Percentiles rank a stretch among this genome's conserved stretches.
These are phyloP conservation scores for Amia ocellicauda DNA, from an alignment of 2,113 vertebrate species.

Conservation along the genomic window DNA sequence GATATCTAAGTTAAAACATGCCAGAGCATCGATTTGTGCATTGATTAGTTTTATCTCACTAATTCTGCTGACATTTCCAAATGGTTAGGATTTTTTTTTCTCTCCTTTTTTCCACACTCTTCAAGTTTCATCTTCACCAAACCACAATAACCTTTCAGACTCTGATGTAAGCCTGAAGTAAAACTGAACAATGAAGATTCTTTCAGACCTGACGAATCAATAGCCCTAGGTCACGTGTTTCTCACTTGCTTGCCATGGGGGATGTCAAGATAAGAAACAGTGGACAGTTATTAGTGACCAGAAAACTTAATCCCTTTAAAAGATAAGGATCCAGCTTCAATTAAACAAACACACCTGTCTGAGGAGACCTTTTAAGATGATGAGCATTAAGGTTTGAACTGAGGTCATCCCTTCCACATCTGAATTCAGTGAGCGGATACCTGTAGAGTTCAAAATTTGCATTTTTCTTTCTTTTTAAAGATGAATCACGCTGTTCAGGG, in stretches of 20 bases:
- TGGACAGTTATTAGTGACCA: conserved; percentile 19
- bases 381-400: conserved; percentile 48
- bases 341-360: conserved; percentile 39
- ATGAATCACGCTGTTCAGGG: no score
- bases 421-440: conserved; percentile 45
- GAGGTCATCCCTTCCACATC: conserved; percentile 45
- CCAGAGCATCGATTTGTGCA: background rate
- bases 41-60: conserved; percentile 37
- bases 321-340: conserved; percentile 49
- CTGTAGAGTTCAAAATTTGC: conserved; percentile 32
- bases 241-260: conserved; percentile 39
- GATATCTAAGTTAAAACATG: conserved; percentile 2
- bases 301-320: conserved; percentile 40
- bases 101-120: conserved; percentile 16
- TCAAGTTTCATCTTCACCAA: conserved; percentile 53
- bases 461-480: background rate
- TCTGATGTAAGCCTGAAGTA: conserved; percentile 77
- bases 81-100: conserved; percentile 26
- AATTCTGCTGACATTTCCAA: conserved; percentile 70
- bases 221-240: conserved; percentile 44
- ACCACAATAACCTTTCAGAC: conserved; percentile 69
- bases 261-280: conserved; percentile 48
- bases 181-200: conserved; percentile 59
- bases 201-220: conserved; percentile 51
- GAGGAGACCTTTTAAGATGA: conserved; percentile 58